Evolutionary conservation across 2,888 invertebrate species (phyloP).

Genomic region (Siphlonurus alternatus): DNA sequence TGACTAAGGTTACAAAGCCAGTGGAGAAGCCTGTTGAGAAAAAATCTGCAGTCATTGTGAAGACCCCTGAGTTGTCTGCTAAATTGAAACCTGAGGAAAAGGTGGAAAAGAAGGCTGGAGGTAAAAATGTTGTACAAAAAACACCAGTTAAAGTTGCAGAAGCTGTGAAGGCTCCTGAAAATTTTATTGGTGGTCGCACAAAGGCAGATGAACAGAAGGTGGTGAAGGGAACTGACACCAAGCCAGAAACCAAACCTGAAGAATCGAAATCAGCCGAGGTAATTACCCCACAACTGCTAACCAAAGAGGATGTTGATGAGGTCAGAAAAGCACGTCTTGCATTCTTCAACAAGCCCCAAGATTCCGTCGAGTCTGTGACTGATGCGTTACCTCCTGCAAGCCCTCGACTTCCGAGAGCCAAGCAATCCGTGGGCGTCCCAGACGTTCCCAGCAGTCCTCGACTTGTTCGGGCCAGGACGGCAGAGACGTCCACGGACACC

Average conservation of each 20-base stretch:
- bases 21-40: neutral
- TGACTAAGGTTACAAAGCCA: neutral
- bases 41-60: neutral
- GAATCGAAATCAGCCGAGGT: conserved; percentile 8
- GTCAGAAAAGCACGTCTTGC: conserved; percentile 25
- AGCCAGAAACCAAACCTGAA: neutral
- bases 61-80: neutral
- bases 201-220: neutral
- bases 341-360: conserved; percentile 20
- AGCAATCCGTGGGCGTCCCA: neutral
- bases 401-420: neutral
- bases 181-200: conserved; percentile 6
- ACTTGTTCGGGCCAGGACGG: neutral
- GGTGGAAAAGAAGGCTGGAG: neutral
- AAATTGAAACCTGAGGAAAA: too few species aligned
- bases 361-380: neutral
- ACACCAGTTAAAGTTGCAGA: neutral
- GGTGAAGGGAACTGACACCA: neutral
- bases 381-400: neutral
- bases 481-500: neutral
- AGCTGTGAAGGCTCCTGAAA: neutral
- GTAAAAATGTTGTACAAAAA: neutral
- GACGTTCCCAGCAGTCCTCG: neutral
- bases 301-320: conserved; percentile 20
- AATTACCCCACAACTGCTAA: conserved; percentile 8